Percentiles rank a stretch among this genome's conserved stretches.
Evolutionary conservation across 2,888 invertebrate genomes (phyloP).

Genomic region (Drosophila helvetica): DNA sequence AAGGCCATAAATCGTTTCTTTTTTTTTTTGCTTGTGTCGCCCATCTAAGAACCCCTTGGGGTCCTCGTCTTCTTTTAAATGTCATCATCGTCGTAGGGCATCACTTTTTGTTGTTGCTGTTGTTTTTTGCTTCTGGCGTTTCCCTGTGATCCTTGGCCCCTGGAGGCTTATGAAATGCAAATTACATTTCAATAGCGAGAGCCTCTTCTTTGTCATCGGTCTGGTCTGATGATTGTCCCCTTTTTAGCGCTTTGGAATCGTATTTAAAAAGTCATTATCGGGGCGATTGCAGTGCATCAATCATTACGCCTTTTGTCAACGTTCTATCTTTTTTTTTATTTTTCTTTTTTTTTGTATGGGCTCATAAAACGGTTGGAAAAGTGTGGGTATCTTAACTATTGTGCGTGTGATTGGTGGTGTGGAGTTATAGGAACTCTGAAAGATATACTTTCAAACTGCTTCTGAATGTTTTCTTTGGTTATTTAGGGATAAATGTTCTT

Average conservation of each 20-base stretch:
- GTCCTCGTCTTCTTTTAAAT: conserved; percentile 52
- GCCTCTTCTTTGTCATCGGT: conserved; percentile 50
- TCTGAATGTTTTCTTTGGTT: background rate
- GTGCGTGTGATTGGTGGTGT: conserved; percentile 26
- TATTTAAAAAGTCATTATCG: conserved; percentile 78
- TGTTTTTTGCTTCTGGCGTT: conserved; percentile 6
- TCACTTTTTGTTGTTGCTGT: conserved; percentile 11
- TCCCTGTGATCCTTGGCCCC: conserved; percentile 38
- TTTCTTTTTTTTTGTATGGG: conserved; percentile 13
- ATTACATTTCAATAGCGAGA: conserved; percentile 73
- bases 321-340: conserved; percentile 16
- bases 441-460: background rate
- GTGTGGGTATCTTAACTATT: background rate
- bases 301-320: conserved; percentile 59
- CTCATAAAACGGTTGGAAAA: conserved; percentile 31
- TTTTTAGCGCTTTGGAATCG: conserved; percentile 72
- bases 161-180: conserved; percentile 70
- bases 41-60: conserved; percentile 39
- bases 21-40: conserved; percentile 16
- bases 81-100: conserved; percentile 50
- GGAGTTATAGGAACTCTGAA: conserved; percentile 2
- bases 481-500: background rate
- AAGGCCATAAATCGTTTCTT: conserved; percentile 75
- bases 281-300: conserved; percentile 65
- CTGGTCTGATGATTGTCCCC: conserved; percentile 58